Conservation (phyloP, 2,113 vertebrate genomes). For the Sclerurus mexicanus region DNA sequence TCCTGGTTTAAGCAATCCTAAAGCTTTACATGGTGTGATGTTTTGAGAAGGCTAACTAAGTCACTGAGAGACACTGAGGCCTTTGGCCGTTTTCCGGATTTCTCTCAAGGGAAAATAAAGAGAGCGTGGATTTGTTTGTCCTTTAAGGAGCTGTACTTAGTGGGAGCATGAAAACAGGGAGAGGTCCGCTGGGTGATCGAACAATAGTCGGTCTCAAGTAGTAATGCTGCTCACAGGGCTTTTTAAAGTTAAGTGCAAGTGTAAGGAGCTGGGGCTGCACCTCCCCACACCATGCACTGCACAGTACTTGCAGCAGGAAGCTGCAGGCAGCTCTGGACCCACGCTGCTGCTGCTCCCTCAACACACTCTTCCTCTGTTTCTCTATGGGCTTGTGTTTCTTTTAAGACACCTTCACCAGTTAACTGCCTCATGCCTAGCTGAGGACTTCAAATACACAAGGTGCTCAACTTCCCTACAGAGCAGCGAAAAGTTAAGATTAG, state of each 20-base stretch:
- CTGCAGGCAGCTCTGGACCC: neutral
- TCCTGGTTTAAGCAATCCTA: neutral
- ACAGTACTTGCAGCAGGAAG: rapidly evolving
- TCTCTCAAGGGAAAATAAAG: neutral
- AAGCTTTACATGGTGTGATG: neutral
- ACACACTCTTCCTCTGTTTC: neutral
- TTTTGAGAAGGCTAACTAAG: neutral
- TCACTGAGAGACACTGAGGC: neutral
- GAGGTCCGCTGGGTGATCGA: neutral
- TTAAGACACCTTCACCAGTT: neutral
- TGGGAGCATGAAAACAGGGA: neutral
- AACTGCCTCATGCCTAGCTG: neutral
- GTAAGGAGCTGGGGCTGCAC: neutral
- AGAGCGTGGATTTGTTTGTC: neutral
- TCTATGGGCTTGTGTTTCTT: neutral
- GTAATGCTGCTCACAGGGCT: neutral
- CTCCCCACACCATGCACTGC: neutral
- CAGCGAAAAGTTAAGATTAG: neutral
- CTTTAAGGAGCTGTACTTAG: neutral
- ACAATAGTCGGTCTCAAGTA: neutral
- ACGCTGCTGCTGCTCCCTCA: neutral
- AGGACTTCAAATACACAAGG: neutral
- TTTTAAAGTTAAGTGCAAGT: neutral
- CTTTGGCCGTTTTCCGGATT: neutral
- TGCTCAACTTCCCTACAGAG: neutral